A percentile compares a stretch with the other conserved stretches of the same genome.
These are phyloP conservation scores for Chionis minor DNA, from an alignment of 2,113 vertebrate genomes.

Conservation along the genomic window DNA sequence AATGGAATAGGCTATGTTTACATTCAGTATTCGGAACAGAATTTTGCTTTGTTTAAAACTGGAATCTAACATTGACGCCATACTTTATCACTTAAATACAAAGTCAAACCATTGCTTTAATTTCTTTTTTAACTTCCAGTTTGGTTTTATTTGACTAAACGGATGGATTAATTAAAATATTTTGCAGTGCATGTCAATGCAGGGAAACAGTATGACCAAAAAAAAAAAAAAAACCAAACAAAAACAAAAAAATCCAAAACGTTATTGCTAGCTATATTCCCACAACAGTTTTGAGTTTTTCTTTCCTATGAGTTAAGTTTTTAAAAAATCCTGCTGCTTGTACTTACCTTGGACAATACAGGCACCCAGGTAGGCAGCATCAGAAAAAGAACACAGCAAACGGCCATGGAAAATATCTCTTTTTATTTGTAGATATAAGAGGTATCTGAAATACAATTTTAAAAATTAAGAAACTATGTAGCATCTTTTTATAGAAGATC, in stretches of 20 bases:
- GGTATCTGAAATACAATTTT: conserved; percentile 83
- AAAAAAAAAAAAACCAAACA: background rate
- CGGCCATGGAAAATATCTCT: conserved; percentile 98
- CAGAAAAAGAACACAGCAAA: conserved; percentile 92
- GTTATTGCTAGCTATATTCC: background rate
- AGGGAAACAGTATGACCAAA: background rate
- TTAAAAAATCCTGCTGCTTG: background rate
- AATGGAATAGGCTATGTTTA: background rate
- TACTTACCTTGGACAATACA: conserved; percentile 93
- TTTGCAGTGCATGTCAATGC: background rate
- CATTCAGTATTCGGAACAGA: background rate
- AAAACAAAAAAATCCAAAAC: too few relatives aligned
- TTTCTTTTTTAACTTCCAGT: background rate
- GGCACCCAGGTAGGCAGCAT: conserved; percentile 94
- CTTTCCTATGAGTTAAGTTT: background rate
- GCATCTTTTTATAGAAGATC: background rate
- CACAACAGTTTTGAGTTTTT: background rate
- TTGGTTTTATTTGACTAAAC: background rate
- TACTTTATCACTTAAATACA: background rate
- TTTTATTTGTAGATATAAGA: conserved; percentile 95
- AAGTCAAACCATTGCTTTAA: background rate
- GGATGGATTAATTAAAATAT: background rate
- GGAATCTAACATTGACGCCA: background rate
- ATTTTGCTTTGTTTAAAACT: background rate
- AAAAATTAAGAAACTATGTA: background rate